Base-by-base conservation (phyloP, 2,797 vertebrate species). In the Bradypodion pumilum region DNA sequence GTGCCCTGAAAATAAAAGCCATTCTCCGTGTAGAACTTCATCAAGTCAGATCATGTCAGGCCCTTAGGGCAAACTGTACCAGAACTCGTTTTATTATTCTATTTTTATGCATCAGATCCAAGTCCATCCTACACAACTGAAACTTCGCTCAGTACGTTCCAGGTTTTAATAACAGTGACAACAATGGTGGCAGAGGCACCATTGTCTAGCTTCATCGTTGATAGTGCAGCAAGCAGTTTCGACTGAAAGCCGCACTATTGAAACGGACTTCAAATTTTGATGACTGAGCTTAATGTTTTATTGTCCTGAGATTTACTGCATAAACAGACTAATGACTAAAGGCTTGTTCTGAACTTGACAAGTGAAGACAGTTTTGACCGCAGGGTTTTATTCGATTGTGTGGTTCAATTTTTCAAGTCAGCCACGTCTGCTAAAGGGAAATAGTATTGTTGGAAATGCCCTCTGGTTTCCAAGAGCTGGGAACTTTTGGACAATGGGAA, bases 1-100 rank as follows among this genome's bases (percentile, higher is more conserved):
- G 87, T 92, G 94, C 82, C 93, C 95, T 95, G 95, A 96, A 96
- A 96, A 95, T 95, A 95, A 96, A 96, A 95, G 92, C 91, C 89
- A 91, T 95, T 95, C 91, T 92, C 82, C 89, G 80, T 74, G 86
- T 88, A 89, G 90, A 93, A 91, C 88, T 95, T 95, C 91, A 95
- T 95, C 95, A 95, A 95, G 95, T 94, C 92, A 92, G 93, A 93
- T 95, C 93, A 88, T 94, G 92, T 89, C 93, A 95, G 90, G 87
- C 93, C 93, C 85, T 46, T 89, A 79, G 94, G 94, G 91, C 92
- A 95, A 92, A 94, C 89, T 87, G 88, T 78, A 87, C n/a, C 87
- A 93, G 91, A 91, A 94, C 93, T 96, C 94, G 95, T 95, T 95
- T 95, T 94, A 93, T 94, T 94, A 90, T 88, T 93, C 94, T 96